Conservation (phyloP, 1,140 invertebrate genomes). For the Zaprionus vittiger region DNA sequence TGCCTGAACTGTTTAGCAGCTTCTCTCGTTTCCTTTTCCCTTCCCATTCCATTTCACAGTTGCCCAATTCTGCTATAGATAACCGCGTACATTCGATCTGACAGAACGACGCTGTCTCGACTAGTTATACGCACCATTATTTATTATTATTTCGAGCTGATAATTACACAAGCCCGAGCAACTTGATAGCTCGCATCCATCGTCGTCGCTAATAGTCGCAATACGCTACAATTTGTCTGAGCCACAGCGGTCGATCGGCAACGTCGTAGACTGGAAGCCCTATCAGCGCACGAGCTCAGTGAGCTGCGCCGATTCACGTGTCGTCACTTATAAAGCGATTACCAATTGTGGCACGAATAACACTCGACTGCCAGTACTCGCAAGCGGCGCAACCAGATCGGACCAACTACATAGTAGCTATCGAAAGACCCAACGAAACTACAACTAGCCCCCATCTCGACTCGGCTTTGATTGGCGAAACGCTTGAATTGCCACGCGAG, state of each 20-base stretch:
- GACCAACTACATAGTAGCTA: constrained; percentile 24
- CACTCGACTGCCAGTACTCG: constrained; percentile 59
- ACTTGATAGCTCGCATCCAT: neutral
- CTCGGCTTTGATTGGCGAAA: neutral
- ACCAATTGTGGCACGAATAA: constrained; percentile 48
- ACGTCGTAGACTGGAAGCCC: constrained; percentile 40
- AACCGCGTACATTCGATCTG: constrained; percentile 2
- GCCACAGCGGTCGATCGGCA: neutral
- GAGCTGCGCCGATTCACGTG: constrained; percentile 58
- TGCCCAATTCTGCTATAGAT: neutral
- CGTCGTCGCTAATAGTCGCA: neutral
- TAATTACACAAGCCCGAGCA: constrained; percentile 22
- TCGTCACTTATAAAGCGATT: constrained; percentile 76
- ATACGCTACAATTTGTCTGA: constrained; percentile 18
- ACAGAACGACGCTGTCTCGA: neutral
- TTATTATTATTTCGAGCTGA: constrained; percentile 5
- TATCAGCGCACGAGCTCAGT: constrained; percentile 32
- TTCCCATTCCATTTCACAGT: neutral
- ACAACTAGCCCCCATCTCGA: neutral
- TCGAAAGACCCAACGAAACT: neutral
- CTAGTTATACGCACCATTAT: constrained; percentile 21
- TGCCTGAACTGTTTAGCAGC: neutral
- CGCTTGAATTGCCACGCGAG: constrained; percentile 26
- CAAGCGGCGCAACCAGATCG: constrained; percentile 52
- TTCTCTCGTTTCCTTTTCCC: neutral